phyloP scores from a whole-genome alignment of 2,797 vertebrate species.

The Myotis vivesi region DNA sequence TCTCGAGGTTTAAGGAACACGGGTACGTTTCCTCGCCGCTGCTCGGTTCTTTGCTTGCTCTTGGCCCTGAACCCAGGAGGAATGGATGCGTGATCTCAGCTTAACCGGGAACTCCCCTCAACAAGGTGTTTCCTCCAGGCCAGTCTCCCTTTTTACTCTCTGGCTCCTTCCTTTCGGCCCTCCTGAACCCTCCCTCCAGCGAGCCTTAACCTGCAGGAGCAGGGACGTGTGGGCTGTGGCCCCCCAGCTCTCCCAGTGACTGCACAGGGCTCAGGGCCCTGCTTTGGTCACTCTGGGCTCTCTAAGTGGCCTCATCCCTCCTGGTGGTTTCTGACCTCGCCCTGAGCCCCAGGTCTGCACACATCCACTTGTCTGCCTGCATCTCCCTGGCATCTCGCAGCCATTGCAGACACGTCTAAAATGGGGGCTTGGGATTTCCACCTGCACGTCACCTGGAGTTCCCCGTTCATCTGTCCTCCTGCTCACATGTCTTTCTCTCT shows the following conservation, averaged over 20 bases:
- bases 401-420: background rate
- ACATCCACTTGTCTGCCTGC: background rate
- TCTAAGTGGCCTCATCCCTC: background rate
- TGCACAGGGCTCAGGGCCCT: fast-evolving
- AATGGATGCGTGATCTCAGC: fast-evolving
- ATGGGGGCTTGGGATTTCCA: background rate
- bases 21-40: conserved; percentile 85
- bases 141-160: fast-evolving
- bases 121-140: too few relatives aligned
- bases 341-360: background rate
- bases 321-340: background rate
- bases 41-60: background rate
- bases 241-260: too few relatives aligned
- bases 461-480: background rate
- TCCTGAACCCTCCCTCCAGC: background rate
- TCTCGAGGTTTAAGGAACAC: conserved; percentile 90
- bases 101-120: background rate
- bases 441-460: background rate
- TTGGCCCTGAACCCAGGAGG: background rate
- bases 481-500: background rate
- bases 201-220: background rate
- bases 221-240: background rate
- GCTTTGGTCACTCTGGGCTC: background rate
- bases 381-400: background rate
- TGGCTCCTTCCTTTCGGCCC: background rate